Evolutionary conservation across 2,797 vertebrate genomes (phyloP).

Genomic region (Florisuga fusca): DNA sequence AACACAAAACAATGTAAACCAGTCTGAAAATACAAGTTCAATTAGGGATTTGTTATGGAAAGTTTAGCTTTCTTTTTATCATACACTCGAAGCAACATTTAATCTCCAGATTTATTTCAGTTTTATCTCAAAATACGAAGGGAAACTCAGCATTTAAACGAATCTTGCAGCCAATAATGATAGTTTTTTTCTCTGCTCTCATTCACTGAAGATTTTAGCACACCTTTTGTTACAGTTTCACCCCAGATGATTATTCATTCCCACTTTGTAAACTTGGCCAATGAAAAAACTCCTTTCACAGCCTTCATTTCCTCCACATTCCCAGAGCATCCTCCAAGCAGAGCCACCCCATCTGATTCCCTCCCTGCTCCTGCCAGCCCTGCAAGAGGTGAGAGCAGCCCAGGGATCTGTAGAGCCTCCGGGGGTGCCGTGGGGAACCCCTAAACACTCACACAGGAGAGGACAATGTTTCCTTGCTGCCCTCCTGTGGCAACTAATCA

Average conservation of each 20-base stretch:
- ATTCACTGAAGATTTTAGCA: not conserved
- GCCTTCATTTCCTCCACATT: not conserved
- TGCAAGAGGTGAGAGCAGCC: no score
- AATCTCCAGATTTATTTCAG: not conserved
- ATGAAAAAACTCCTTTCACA: not conserved
- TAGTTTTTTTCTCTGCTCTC: not conserved
- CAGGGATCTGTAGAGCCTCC: rapidly evolving
- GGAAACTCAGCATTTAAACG: not conserved
- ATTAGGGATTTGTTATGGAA: no score
- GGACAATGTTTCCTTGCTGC: not conserved
- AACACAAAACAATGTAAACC: not conserved
- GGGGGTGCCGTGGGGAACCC: rapidly evolving
- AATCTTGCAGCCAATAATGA: not conserved
- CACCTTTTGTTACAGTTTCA: not conserved
- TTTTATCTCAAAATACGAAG: not conserved
- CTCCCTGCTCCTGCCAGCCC: no score
- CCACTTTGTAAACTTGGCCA: not conserved
- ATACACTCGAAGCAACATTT: not conserved
- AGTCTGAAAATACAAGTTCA: not conserved
- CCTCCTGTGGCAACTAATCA: slow-evolving; percentile 17
- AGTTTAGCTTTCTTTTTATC: not conserved
- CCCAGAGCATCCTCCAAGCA: not conserved
- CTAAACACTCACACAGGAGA: not conserved
- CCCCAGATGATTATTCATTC: not conserved
- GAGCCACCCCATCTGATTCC: rapidly evolving